These are phyloP conservation scores for Drosophila parthenogenetica DNA, from an alignment of 2,888 invertebrate genomes.

Conservation along the genomic window DNA sequence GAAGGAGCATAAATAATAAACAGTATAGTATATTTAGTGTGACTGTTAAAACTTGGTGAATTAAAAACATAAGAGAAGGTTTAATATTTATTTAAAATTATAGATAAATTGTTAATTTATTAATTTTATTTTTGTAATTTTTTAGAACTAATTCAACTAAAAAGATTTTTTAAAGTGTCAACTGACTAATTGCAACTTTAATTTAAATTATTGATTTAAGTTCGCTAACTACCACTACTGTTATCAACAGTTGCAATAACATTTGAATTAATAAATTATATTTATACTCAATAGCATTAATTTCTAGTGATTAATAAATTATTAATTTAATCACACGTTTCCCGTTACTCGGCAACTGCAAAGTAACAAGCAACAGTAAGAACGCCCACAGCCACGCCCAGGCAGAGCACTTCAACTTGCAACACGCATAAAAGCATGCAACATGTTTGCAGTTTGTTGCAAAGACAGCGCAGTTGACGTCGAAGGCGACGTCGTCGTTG, in stretches of 20 bases:
- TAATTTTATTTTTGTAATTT: too few species aligned
- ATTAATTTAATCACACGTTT: constrained; percentile 3
- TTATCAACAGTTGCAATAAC: background rate
- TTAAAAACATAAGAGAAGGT: too few species aligned
- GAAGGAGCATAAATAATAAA: constrained; percentile 25
- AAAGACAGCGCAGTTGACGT: constrained; percentile 44
- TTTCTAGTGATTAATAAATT: constrained; percentile 1
- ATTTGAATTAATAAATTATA: background rate
- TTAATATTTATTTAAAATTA: too few species aligned
- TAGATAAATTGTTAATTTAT: too few species aligned
- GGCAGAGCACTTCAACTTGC: constrained; percentile 39
- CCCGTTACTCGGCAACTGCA: background rate
- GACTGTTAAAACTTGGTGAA: too few species aligned
- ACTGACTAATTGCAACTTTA: background rate
- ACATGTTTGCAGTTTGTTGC: constrained; percentile 77
- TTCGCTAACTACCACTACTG: background rate
- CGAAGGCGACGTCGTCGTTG: constrained; percentile 25
- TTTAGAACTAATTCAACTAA: too few species aligned
- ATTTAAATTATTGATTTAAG: background rate
- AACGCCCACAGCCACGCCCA: constrained; percentile 12
- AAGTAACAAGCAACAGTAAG: background rate
- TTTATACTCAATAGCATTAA: background rate
- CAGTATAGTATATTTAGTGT: too few species aligned
- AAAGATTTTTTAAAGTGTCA: too few species aligned
- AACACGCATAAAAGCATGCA: constrained; percentile 68